Conservation (phyloP, 2,113 vertebrate genomes). For the Eubucco bourcierii region DNA sequence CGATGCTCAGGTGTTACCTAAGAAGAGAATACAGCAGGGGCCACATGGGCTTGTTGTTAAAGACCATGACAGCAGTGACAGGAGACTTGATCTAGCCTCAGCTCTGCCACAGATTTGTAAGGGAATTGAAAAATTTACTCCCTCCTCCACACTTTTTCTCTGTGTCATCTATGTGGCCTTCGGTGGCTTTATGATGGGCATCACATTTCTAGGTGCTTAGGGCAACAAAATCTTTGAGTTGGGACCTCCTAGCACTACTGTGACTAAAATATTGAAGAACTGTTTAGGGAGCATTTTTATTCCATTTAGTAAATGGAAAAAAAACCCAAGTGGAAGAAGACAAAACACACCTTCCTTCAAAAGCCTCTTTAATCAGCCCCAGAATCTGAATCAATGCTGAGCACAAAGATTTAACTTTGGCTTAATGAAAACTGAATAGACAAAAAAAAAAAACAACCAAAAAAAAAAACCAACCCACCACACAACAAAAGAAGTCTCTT, state of each 20-base stretch:
- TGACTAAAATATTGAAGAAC: background rate
- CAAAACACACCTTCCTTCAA: constrained; percentile 15
- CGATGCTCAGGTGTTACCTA: fast-evolving
- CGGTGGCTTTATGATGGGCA: background rate
- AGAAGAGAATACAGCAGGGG: background rate
- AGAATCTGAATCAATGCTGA: constrained; percentile 34
- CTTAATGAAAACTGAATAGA: constrained; percentile 60
- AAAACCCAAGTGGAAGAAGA: background rate
- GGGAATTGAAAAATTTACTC: background rate
- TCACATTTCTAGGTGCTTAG: background rate
- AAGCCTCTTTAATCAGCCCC: constrained; percentile 32
- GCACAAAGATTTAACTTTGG: constrained; percentile 41
- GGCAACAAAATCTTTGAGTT: background rate
- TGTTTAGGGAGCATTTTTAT: background rate
- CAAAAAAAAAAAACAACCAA: background rate
- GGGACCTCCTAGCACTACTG: background rate
- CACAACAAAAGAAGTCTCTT: constrained; percentile 39
- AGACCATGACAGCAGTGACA: fast-evolving
- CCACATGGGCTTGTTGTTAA: fast-evolving
- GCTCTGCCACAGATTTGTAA: background rate
- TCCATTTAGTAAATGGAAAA: background rate
- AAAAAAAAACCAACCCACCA: no score
- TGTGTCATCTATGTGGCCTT: background rate
- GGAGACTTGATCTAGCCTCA: background rate
- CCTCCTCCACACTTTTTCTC: background rate